Percentiles rank a stretch among this genome's conserved stretches.
Conservation (phyloP, 2,797 vertebrate genomes). For the Rachycentron canadum region DNA sequence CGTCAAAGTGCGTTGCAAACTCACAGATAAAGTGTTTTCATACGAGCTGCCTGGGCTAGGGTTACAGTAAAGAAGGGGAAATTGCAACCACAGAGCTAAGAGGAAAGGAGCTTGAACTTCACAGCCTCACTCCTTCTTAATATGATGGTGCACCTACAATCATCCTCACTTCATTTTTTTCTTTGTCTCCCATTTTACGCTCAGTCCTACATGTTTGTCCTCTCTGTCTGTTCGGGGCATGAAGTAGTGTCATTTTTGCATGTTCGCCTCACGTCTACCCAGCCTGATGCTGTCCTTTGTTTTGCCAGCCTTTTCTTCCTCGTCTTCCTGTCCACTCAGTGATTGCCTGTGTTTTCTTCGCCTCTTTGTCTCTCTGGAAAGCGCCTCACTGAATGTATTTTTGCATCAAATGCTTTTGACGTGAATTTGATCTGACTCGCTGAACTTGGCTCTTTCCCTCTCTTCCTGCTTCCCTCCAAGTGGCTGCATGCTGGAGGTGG, state of each 20-base stretch:
- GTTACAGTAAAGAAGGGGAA: constrained; percentile 79
- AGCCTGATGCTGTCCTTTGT: not conserved
- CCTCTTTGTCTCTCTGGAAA: constrained; percentile 20
- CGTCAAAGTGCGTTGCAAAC: constrained; percentile 76
- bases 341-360: constrained; percentile 1
- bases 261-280: not conserved
- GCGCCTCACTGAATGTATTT: not conserved
- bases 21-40: constrained; percentile 77
- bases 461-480: constrained; percentile 33
- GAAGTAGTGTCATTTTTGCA: not conserved
- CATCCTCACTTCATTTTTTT: not conserved
- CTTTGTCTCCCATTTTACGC: too few relatives aligned
- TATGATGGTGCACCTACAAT: constrained; percentile 11
- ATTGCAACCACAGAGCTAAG: constrained; percentile 76
- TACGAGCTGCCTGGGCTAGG: constrained; percentile 70
- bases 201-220: too few relatives aligned
- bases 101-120: constrained; percentile 57
- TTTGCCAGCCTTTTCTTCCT: not conserved
- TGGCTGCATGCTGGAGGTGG: constrained; percentile 34
- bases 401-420: constrained; percentile 28
- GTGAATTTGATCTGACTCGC: constrained; percentile 27
- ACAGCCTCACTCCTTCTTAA: constrained; percentile 36
- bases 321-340: not conserved
- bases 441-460: constrained; percentile 4
- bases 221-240: not conserved